These are phyloP conservation scores for Etia nguti DNA, from an alignment of 2,113 vertebrate genomes.

Conservation along the genomic window DNA sequence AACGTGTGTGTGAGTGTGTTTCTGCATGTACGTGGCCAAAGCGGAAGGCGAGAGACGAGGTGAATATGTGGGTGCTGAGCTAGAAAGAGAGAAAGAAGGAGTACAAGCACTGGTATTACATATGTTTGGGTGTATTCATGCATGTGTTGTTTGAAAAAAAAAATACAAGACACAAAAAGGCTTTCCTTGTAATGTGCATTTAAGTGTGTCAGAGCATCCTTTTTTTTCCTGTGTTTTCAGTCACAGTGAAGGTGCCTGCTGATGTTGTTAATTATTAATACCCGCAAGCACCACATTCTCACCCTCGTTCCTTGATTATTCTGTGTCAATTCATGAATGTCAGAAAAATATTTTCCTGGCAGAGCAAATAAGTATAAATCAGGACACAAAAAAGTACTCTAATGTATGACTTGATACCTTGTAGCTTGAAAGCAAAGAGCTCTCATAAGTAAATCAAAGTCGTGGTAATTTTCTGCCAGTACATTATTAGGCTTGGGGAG, in stretches of 20 bases:
- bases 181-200: constrained; percentile 50
- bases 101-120: neutral
- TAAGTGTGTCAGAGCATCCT: neutral
- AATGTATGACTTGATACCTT: neutral
- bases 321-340: neutral
- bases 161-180: constrained; percentile 35
- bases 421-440: neutral
- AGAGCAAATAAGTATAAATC: neutral
- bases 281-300: neutral
- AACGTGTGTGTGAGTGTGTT: neutral
- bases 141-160: neutral
- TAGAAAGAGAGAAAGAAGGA: neutral
- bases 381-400: neutral
- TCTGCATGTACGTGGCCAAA: neutral
- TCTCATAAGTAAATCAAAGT: neutral
- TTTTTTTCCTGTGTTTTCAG: neutral
- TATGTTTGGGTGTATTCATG: constrained; percentile 35
- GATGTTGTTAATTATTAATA: constrained; percentile 32
- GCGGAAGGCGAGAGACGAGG: neutral
- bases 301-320: neutral
- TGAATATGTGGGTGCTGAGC: neutral
- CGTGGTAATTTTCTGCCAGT: neutral
- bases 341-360: neutral
- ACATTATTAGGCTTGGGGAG: neutral
- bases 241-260: neutral